Percentiles rank a stretch among this genome's conserved stretches.
Evolutionary conservation across 2,797 vertebrate species (phyloP).

Genomic region (Apogon talboti): DNA sequence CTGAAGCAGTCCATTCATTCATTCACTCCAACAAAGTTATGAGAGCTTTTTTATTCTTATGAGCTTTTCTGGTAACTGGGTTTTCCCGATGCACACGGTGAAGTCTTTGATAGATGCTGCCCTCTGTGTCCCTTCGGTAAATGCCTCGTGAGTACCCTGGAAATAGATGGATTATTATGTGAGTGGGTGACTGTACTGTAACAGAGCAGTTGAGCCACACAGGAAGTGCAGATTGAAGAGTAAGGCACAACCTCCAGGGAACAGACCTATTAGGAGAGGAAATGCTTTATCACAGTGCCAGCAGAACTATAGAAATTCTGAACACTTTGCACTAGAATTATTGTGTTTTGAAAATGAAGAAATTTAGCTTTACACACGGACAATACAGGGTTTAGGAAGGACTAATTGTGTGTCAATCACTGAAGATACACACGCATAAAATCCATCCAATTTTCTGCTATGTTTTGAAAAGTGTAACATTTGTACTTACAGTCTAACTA

Average conservation of each 20-base stretch:
- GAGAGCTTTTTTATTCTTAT: slow-evolving; percentile 81
- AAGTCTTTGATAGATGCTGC: slow-evolving; percentile 82
- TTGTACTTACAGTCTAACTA: slow-evolving; percentile 38
- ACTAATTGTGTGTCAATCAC: slow-evolving; percentile 1
- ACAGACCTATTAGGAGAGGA: slow-evolving; percentile 43
- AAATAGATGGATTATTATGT: slow-evolving; percentile 79
- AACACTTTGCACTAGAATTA: slow-evolving; percentile 14
- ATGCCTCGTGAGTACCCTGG: slow-evolving; percentile 70
- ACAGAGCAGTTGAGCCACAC: slow-evolving; percentile 59
- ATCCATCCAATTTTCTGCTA: not conserved
- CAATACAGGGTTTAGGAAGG: slow-evolving; percentile 13
- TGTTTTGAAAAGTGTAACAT: slow-evolving; percentile 3
- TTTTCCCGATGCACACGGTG: slow-evolving; percentile 75
- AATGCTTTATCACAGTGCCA: slow-evolving; percentile 46
- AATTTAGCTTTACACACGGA: slow-evolving; percentile 31
- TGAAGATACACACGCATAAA: not conserved
- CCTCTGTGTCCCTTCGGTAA: slow-evolving; percentile 76
- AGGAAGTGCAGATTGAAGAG: slow-evolving; percentile 65
- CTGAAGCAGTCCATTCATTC: slow-evolving; percentile 74
- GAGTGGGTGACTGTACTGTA: slow-evolving; percentile 64
- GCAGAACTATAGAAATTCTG: slow-evolving; percentile 18
- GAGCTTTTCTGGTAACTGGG: slow-evolving; percentile 79
- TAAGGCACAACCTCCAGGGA: slow-evolving; percentile 50
- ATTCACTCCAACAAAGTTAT: slow-evolving; percentile 76
- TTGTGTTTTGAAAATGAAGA: slow-evolving; percentile 48